phyloP scores from a whole-genome alignment of 2,113 vertebrate species.

The Cepphus grylle region DNA sequence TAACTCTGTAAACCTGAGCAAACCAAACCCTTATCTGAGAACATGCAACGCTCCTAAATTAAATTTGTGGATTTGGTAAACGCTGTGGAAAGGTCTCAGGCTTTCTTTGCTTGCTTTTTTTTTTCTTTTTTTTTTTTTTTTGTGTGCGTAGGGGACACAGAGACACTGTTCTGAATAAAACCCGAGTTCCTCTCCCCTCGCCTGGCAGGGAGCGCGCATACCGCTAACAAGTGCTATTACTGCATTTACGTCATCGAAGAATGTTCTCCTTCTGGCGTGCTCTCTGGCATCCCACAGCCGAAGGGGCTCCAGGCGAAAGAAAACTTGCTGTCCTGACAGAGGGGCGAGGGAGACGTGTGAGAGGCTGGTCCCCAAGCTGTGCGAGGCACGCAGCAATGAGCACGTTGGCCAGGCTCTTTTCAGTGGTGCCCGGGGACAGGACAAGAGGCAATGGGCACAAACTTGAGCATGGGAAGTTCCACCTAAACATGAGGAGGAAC shows the following conservation, averaged over 20 bases:
- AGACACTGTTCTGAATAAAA: not conserved
- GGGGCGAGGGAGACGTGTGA: not conserved
- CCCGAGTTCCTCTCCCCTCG: not conserved
- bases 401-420: no score
- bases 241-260: constrained; percentile 59
- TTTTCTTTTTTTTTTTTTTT: not conserved
- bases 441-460: no score
- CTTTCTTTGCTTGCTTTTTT: not conserved
- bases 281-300: constrained; percentile 29
- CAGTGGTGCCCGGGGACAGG: no score
- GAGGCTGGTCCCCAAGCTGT: not conserved
- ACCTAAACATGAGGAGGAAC: no score
- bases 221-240: constrained; percentile 31
- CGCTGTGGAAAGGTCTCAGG: not conserved
- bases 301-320: constrained; percentile 57
- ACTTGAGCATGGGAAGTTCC: no score
- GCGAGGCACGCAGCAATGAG: accelerated
- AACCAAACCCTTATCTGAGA: constrained; percentile 43
- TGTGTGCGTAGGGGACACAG: not conserved
- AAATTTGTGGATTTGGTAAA: constrained; percentile 4
- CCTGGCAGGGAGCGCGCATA: constrained; percentile 58
- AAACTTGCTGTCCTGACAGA: not conserved
- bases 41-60: not conserved
- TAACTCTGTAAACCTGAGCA: constrained; percentile 37
- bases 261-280: constrained; percentile 59